phyloP scores from a whole-genome alignment of 2,888 invertebrate genomes.

The Scaptomyza tumidula region DNA sequence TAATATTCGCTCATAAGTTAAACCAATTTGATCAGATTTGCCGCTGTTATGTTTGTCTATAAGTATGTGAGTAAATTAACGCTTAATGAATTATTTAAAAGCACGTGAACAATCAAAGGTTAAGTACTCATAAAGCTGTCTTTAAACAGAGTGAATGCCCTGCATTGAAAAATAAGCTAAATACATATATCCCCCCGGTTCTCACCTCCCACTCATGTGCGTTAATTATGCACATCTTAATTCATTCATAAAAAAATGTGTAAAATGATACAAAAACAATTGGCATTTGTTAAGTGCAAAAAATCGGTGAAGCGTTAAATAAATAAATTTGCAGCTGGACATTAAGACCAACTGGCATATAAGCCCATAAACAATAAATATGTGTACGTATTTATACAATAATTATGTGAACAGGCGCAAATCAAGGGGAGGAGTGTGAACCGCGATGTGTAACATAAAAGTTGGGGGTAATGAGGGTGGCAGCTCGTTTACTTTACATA shows the following conservation, averaged over 20 bases:
- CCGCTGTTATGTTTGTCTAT: not conserved
- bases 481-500: slow-evolving; percentile 70
- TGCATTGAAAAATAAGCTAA: slow-evolving; percentile 30
- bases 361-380: slow-evolving; percentile 33
- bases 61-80: not conserved
- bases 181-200: not conserved
- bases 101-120: slow-evolving; percentile 16
- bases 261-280: slow-evolving; percentile 41
- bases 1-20: not conserved
- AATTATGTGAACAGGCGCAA: slow-evolving; percentile 61
- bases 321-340: slow-evolving; percentile 40
- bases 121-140: slow-evolving; percentile 8
- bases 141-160: slow-evolving; percentile 60
- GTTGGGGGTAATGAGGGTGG: slow-evolving; percentile 15
- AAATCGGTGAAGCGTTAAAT: slow-evolving; percentile 49
- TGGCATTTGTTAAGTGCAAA: slow-evolving; percentile 40
- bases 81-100: not conserved
- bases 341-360: slow-evolving; percentile 26
- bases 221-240: slow-evolving; percentile 44
- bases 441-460: slow-evolving; percentile 1
- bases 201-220: not conserved
- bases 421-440: slow-evolving; percentile 29
- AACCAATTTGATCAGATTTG: not conserved
- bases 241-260: slow-evolving; percentile 55
- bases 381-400: slow-evolving; percentile 9